Conservation (phyloP, 2,113 vertebrate species). For the Odobenus rosmarus region DNA sequence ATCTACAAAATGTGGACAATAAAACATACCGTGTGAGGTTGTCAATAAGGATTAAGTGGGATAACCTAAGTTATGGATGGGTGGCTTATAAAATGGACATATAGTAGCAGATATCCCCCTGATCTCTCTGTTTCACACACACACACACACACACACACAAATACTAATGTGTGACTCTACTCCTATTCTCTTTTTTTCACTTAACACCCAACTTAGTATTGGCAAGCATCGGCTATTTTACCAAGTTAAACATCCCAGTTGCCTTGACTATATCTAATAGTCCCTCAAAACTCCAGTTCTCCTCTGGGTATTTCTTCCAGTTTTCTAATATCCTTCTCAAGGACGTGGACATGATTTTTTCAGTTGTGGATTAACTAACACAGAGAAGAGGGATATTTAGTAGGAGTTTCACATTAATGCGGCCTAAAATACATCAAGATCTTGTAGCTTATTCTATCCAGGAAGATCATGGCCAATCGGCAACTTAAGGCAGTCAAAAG, state of each 20-base stretch:
- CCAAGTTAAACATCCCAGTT: not conserved
- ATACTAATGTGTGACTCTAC: not conserved
- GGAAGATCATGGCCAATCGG: not conserved
- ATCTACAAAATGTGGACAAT: not conserved
- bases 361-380: not conserved
- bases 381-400: not conserved
- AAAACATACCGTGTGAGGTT: not conserved
- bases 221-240: not conserved
- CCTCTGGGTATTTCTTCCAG: not conserved
- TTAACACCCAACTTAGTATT: not conserved
- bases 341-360: not conserved
- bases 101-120: not conserved
- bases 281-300: not conserved
- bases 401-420: not conserved
- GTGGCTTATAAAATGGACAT: not conserved
- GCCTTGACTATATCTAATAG: not conserved
- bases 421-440: not conserved
- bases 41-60: not conserved
- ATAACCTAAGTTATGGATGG: not conserved
- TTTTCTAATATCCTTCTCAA: not conserved
- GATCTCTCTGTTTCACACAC: not conserved
- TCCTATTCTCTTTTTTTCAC: not conserved
- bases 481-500: not conserved
- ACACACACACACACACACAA: not conserved
- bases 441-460: not conserved